Conservation (phyloP, 2,113 vertebrate species). For the Callopanchax toddi region DNA sequence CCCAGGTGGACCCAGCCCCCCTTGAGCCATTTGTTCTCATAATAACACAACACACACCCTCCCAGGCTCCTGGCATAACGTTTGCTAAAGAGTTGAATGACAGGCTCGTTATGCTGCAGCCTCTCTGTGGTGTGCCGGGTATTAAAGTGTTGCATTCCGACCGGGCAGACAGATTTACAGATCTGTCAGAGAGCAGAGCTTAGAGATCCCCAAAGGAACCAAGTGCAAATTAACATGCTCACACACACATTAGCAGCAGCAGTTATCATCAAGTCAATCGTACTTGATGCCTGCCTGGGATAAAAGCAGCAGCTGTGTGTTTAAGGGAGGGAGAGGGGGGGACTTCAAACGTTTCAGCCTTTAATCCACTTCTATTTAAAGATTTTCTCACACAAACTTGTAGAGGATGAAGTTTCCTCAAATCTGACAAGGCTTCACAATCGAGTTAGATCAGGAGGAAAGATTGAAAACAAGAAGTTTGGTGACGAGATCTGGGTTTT, state of each 20-base stretch:
- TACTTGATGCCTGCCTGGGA: constrained; percentile 19
- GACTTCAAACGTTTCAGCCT: constrained; percentile 33
- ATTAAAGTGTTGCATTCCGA: constrained; percentile 60
- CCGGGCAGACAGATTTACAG: constrained; percentile 53
- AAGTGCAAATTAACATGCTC: constrained; percentile 59
- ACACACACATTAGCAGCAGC: constrained; percentile 62
- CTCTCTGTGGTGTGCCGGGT: constrained; percentile 38
- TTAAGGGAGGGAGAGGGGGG: constrained; percentile 12
- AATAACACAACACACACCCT: constrained; percentile 3
- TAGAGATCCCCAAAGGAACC: constrained; percentile 46
- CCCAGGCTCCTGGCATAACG: background rate
- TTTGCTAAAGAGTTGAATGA: constrained; percentile 48
- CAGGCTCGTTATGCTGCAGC: constrained; percentile 62
- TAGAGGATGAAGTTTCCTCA: background rate
- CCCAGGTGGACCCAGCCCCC: background rate
- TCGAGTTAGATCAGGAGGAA: background rate
- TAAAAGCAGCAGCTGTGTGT: constrained; percentile 45
- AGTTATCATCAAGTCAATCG: constrained; percentile 55
- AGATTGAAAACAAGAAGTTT: background rate
- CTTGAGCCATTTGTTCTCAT: background rate
- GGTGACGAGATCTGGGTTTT: too few relatives aligned
- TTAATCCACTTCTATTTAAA: constrained; percentile 31
- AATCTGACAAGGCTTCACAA: background rate
- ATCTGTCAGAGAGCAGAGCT: constrained; percentile 57
- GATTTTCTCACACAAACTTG: background rate